Evolutionary conservation across 2,797 vertebrate species (phyloP).

Genomic region (Valencia hispanica): DNA sequence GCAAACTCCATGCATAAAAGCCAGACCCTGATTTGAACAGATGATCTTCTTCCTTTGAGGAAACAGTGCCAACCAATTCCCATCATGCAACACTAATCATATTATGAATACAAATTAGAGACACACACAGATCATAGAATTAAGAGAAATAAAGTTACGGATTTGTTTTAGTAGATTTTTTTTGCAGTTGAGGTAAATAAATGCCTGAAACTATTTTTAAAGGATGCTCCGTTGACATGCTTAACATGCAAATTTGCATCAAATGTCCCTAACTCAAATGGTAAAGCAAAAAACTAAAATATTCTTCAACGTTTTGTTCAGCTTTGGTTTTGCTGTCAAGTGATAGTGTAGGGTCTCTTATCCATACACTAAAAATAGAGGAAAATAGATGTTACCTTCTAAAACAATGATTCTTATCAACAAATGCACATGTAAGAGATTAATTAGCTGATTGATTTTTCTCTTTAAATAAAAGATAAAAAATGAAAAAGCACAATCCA

Average conservation of each 20-base stretch:
- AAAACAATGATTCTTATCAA: constrained; percentile 40
- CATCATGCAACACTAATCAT: not conserved
- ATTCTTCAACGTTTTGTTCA: not conserved
- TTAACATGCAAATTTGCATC: not conserved
- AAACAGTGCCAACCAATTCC: not conserved
- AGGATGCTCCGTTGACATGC: not conserved
- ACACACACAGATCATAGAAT: not conserved
- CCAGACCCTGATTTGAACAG: too few relatives aligned
- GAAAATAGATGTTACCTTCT: not conserved
- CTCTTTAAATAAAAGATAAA: constrained; percentile 45
- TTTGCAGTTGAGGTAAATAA: not conserved
- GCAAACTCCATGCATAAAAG: not conserved
- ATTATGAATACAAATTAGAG: not conserved
- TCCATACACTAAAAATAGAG: too few relatives aligned
- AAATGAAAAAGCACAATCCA: constrained; percentile 56
- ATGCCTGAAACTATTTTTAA: not conserved
- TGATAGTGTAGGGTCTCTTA: not conserved
- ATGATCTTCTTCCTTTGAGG: too few relatives aligned
- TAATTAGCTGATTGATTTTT: constrained; percentile 42
- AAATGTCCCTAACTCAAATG: not conserved
- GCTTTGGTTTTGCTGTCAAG: not conserved
- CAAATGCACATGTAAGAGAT: constrained; percentile 40
- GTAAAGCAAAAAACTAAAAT: not conserved
- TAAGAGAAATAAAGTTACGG: not conserved
- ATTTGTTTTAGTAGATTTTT: not conserved